Evolutionary conservation across 2,888 invertebrate genomes (phyloP), one percentile per base, ranked within the genome.

Genomic region (Stenchaetothrips biformis): DNA sequence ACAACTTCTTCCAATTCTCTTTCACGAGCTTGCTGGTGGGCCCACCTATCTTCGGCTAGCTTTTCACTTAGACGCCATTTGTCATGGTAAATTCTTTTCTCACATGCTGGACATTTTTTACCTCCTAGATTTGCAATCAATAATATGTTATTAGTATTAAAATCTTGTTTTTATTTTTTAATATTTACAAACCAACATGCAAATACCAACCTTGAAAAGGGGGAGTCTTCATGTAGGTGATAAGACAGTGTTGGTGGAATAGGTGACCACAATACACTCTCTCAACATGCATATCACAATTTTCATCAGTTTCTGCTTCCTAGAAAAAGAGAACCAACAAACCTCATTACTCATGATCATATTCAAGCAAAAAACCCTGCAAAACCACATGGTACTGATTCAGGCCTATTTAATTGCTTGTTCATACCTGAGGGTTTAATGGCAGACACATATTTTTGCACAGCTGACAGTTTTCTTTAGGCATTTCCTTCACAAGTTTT

Each of bases 1-100:
- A 91, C 90, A 11, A 94, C 93, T 87, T 94, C 94, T 78, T 92
- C 91, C 25, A 94, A 87, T 85, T 94, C 94, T 82, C 94, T 87
- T 83, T 91, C 89, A 80, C 92, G 89, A 3, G 94, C 94, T 85
- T 94, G 92, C 84, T 93, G 91, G 84, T 93, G 93, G 2, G 93
- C 93, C 93, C 94, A 94, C 79, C 93, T 88, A 79, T 91, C 90
- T 86, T 94, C 94, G 0, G 92, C 92, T 53, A 93, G 87, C 84
- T 91, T 90, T 48, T 93, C 91, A 79, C 90, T 89, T 7, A 92
- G 86, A 80, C 90, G 90, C 92, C 93, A 94, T 84, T 92, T 93
- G 83, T 92, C 92, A 85, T 94, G 93, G 83, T 90, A 92, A 82
- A 94, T 90, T 83, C 89, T 89, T 83, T 91, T 88, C 8, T 89